Base-by-base conservation (phyloP, 1,140 invertebrate genomes). In the Drosophila teissieri region DNA sequence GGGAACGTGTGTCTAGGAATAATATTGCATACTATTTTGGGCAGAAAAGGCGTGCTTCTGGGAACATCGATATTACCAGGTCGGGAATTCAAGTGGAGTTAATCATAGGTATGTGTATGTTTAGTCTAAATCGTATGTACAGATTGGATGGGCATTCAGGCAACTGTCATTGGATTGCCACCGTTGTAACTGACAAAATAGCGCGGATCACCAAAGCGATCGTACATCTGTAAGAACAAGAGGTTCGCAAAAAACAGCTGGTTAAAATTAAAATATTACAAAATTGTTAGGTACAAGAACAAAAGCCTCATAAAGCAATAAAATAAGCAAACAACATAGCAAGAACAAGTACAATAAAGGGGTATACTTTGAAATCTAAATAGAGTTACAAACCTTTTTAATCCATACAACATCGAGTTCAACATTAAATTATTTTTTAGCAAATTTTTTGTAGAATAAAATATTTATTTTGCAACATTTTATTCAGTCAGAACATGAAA, bases 131-230 rank as follows among this genome's bases (percentile, higher is more conserved):
- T 60, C 51, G 53, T 80, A 80, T 81, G 67, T 81, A 81, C 78
- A 81, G 19, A 60, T 53, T 61, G 67, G 53, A 51, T 39, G 40
- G 65, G 48, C 55, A 49, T 37, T 91, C 72, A 91, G 58, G 86
- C 90, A 57, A 91, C 89, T 37, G 90, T 91, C 85, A 92, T 92
- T 12, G 79, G 85, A 75, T 92, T 92, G 63, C 90, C 80, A 36
- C 91, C 88, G 54, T 76, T 90, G 49, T 85, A 91, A 72, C 75
- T 84, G 51, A 83, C 85, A 91, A 92, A 92, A 69, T 91, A 92
- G 55, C 91, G 78, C 6, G 91, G 84, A 81, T 92, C 91, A 60
- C 89, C 91, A 65, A 92, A 91, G 45, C 90, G 86, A 76, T 90
- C 78, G 70, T 91, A 91, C 68, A 81, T 73, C 91, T 92, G 91